Percentiles rank a stretch among this genome's conserved stretches.
phyloP scores from a whole-genome alignment of 1,140 invertebrate species.

The Philotrypesis tridentata region DNA sequence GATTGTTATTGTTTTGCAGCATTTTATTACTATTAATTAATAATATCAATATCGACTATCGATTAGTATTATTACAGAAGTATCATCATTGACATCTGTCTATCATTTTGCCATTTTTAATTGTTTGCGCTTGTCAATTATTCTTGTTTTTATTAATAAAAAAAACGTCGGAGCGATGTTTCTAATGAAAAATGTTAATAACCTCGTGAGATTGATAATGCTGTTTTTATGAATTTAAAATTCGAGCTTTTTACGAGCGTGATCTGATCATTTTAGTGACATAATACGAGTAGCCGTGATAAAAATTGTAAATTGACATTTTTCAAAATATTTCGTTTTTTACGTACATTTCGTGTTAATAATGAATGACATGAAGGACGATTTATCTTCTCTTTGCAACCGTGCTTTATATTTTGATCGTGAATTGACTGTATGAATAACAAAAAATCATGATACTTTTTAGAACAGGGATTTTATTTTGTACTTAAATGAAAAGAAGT shows the following conservation, averaged over 20 bases:
- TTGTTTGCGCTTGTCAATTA: conserved; percentile 37
- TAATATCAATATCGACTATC: conserved; percentile 51
- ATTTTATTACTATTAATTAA: conserved; percentile 54
- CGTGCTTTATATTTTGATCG: conserved; percentile 9
- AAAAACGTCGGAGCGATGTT: conserved; percentile 19
- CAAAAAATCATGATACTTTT: conserved; percentile 34
- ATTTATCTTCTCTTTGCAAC: background rate
- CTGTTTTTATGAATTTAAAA: conserved; percentile 44
- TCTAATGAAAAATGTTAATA: conserved; percentile 41
- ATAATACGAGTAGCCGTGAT: background rate
- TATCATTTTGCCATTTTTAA: conserved; percentile 45
- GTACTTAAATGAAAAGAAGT: conserved; percentile 44
- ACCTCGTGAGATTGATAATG: conserved; percentile 35
- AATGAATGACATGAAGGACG: background rate
- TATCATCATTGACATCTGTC: conserved; percentile 41
- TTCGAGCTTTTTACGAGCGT: conserved; percentile 40
- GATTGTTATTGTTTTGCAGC: conserved; percentile 58
- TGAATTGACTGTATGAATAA: background rate
- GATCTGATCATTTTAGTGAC: conserved; percentile 37
- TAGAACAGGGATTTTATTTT: conserved; percentile 33
- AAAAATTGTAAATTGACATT: conserved; percentile 5
- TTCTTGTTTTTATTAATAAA: conserved; percentile 40
- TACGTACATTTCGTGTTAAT: background rate
- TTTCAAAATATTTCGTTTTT: background rate
- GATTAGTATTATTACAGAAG: conserved; percentile 51